Evolutionary conservation across 2,888 invertebrate species (phyloP).

Genomic region (Heliconius cydno): DNA sequence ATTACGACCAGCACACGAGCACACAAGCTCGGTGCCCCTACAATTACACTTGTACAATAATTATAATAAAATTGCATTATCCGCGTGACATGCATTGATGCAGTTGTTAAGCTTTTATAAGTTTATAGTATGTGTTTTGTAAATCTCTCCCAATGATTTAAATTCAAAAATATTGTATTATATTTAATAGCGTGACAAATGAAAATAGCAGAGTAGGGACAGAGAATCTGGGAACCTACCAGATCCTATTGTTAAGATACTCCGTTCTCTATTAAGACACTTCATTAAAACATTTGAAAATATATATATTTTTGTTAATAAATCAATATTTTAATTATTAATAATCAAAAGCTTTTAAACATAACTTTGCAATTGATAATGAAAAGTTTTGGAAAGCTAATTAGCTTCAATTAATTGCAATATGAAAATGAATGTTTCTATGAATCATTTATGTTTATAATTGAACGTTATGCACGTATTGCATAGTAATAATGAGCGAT

Average conservation of each 20-base stretch:
- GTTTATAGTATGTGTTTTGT: not conserved
- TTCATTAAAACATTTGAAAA: not conserved
- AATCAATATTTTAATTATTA: conserved; percentile 2
- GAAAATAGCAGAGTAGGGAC: too few relatives aligned
- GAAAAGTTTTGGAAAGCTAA: conserved; percentile 18
- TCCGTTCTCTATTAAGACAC: too few relatives aligned
- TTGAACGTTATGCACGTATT: not conserved
- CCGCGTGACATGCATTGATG: conserved; percentile 21
- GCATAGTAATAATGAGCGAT: not conserved
- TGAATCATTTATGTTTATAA: conserved; percentile 26
- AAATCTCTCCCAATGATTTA: not conserved
- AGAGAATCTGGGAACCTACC: too few relatives aligned
- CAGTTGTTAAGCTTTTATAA: conserved; percentile 10
- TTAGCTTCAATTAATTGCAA: conserved; percentile 13
- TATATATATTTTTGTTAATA: not conserved
- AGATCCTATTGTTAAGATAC: too few relatives aligned
- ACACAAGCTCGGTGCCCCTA: conserved; percentile 1
- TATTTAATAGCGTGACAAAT: too few relatives aligned
- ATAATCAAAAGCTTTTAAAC: conserved; percentile 6
- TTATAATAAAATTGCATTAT: conserved; percentile 34
- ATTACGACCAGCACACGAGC: conserved; percentile 53
- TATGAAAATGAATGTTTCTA: conserved; percentile 11
- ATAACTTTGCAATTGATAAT: conserved; percentile 9
- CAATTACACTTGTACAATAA: conserved; percentile 17
- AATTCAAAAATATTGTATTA: too few relatives aligned